Conservation (phyloP, 2,888 invertebrate species). For the Phyllotreta cruciferae region DNA sequence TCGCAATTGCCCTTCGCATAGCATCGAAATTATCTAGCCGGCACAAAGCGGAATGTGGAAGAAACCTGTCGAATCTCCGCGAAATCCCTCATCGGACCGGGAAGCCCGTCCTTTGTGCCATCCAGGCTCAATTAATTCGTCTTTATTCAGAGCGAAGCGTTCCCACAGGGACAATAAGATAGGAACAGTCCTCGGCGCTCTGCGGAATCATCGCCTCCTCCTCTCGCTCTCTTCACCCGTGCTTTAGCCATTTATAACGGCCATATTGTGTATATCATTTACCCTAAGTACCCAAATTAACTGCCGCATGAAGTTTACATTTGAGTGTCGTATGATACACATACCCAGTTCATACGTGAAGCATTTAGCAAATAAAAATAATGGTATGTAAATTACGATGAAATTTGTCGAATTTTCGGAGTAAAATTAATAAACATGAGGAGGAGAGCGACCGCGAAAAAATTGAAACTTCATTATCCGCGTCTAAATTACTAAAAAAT, state of each 20-base stretch:
- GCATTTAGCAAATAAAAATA: too few species aligned
- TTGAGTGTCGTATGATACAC: neutral
- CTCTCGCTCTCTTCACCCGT: neutral
- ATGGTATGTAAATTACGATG: neutral
- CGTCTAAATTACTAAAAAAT: neutral
- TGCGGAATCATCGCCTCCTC: slow-evolving; percentile 8
- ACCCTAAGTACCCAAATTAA: slow-evolving; percentile 29
- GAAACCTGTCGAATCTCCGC: slow-evolving; percentile 19
- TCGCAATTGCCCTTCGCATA: slow-evolving; percentile 3
- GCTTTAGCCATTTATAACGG: slow-evolving; percentile 21
- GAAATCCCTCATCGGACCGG: slow-evolving; percentile 3
- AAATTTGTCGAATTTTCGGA: neutral
- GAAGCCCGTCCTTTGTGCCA: slow-evolving; percentile 6
- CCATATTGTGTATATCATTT: slow-evolving; percentile 31
- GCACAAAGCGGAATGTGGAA: slow-evolving; percentile 8
- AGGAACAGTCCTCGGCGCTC: slow-evolving; percentile 12
- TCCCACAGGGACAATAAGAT: slow-evolving; percentile 19
- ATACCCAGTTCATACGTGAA: too few species aligned
- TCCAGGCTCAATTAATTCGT: slow-evolving; percentile 16
- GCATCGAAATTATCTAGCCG: slow-evolving; percentile 5
- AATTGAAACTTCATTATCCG: neutral
- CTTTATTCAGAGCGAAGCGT: slow-evolving; percentile 1
- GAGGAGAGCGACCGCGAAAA: neutral
- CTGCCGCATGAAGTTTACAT: slow-evolving; percentile 25
- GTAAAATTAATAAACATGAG: slow-evolving; percentile 6